phyloP scores from a whole-genome alignment of 2,113 vertebrate genomes.

The Amblyopsis rosae region DNA sequence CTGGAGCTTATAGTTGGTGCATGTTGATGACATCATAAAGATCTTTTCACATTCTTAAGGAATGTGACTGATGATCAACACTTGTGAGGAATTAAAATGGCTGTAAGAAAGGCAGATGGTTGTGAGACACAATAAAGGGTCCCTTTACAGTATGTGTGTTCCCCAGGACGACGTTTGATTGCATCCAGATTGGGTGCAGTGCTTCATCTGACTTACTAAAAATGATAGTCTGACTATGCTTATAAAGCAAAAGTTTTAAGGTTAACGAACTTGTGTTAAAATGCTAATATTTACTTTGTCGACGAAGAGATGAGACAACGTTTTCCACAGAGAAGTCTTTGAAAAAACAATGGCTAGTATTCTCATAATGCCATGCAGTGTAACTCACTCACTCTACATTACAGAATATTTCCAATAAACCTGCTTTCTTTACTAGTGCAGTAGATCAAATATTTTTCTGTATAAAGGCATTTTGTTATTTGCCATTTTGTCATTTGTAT shows the following conservation, averaged over 20 bases:
- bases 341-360: neutral
- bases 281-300: slow-evolving; percentile 70
- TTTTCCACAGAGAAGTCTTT: slow-evolving; percentile 52
- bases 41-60: slow-evolving; percentile 17
- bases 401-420: neutral
- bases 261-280: slow-evolving; percentile 51
- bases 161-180: neutral
- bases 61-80: neutral
- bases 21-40: slow-evolving; percentile 34
- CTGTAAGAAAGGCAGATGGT: neutral
- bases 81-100: neutral
- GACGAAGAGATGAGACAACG: slow-evolving; percentile 38
- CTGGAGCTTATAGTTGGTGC: slow-evolving; percentile 32
- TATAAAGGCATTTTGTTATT: neutral
- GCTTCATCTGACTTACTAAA: slow-evolving; percentile 32
- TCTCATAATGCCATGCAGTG: neutral
- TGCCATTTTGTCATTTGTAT: neutral
- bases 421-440: neutral
- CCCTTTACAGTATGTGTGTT: slow-evolving; percentile 4
- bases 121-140: neutral
- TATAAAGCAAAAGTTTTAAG: slow-evolving; percentile 64
- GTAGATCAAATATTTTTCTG: neutral
- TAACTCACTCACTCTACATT: neutral
- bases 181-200: neutral
- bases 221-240: slow-evolving; percentile 24